Evolutionary conservation across 1,140 invertebrate species (phyloP).

Genomic region (Telenomus remus): DNA sequence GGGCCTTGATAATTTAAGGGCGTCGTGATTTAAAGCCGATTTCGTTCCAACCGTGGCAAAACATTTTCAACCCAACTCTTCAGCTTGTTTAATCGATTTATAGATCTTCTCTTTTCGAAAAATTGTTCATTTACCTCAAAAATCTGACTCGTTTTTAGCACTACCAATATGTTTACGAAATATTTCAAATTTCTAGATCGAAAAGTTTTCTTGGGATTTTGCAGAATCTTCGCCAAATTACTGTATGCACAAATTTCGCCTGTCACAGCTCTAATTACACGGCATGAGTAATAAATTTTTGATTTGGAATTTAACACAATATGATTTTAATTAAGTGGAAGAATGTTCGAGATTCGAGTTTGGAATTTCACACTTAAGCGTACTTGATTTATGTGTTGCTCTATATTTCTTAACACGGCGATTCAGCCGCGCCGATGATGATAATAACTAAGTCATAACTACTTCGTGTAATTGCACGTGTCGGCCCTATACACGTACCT

Average conservation of each 20-base stretch:
- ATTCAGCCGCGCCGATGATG: conserved; percentile 6
- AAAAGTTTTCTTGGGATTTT: too few relatives aligned
- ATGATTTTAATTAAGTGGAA: conserved; percentile 37
- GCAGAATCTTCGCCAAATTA: too few relatives aligned
- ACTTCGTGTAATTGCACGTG: conserved; percentile 13
- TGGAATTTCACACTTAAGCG: conserved; percentile 41
- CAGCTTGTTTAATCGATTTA: neutral
- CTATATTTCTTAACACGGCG: conserved; percentile 18
- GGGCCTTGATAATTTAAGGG: conserved; percentile 43
- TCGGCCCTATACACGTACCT: neutral
- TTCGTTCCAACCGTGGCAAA: conserved; percentile 4
- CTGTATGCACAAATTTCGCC: too few relatives aligned
- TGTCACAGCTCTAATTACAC: conserved; percentile 11
- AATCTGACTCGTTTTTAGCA: too few relatives aligned
- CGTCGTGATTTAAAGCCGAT: conserved; percentile 37
- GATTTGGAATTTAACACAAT: conserved; percentile 37
- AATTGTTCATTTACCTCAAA: too few relatives aligned
- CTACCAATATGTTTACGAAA: too few relatives aligned
- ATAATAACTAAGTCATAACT: conserved; percentile 24
- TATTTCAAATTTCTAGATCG: too few relatives aligned
- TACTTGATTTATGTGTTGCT: conserved; percentile 41
- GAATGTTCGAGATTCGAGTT: conserved; percentile 30
- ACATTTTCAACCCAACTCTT: conserved; percentile 1
- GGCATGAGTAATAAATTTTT: conserved; percentile 16
- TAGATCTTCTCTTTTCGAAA: too few relatives aligned